Conservation (phyloP, 1,140 invertebrate species). For the Brachionus koreanus region DNA sequence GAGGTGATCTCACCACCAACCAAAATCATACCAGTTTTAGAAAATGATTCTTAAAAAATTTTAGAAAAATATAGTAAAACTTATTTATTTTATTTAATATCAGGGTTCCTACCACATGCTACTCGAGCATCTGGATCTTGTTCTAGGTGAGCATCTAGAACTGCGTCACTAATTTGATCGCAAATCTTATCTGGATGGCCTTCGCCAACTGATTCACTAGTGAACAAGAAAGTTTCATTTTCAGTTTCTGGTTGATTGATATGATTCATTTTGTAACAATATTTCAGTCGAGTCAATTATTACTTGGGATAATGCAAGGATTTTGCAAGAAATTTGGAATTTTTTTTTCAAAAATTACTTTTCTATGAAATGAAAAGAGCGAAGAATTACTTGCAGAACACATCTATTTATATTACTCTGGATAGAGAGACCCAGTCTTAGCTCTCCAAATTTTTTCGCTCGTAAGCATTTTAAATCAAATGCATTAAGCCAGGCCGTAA, state of each 20-base stretch:
- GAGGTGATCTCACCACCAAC: slow-evolving; percentile 66
- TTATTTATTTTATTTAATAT: slow-evolving; percentile 50
- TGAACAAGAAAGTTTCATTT: slow-evolving; percentile 75
- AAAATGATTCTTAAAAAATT: slow-evolving; percentile 48
- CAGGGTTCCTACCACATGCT: slow-evolving; percentile 67
- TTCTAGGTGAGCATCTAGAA: slow-evolving; percentile 89
- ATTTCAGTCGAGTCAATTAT: slow-evolving; percentile 27
- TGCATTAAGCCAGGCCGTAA: not conserved
- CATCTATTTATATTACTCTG: not conserved
- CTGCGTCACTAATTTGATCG: slow-evolving; percentile 97
- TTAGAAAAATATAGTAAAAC: slow-evolving; percentile 57
- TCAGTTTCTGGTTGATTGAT: slow-evolving; percentile 19
- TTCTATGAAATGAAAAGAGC: slow-evolving; percentile 40
- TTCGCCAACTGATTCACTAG: slow-evolving; percentile 97
- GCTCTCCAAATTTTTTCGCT: not conserved
- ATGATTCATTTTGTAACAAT: slow-evolving; percentile 7
- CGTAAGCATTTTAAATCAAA: not conserved
- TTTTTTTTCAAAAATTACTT: slow-evolving; percentile 31
- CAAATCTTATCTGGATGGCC: slow-evolving; percentile 99
- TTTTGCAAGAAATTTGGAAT: not conserved
- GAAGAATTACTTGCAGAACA: slow-evolving; percentile 16
- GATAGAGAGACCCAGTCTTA: not conserved
- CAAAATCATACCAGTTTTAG: slow-evolving; percentile 66
- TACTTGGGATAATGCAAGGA: not conserved
- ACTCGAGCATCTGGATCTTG: slow-evolving; percentile 98